Percentiles rank a stretch among this genome's conserved stretches.
Evolutionary conservation across 53 echinoderm and acorn worm genomes (phyloP).

Genomic region (Mesocentrotus franciscanus): DNA sequence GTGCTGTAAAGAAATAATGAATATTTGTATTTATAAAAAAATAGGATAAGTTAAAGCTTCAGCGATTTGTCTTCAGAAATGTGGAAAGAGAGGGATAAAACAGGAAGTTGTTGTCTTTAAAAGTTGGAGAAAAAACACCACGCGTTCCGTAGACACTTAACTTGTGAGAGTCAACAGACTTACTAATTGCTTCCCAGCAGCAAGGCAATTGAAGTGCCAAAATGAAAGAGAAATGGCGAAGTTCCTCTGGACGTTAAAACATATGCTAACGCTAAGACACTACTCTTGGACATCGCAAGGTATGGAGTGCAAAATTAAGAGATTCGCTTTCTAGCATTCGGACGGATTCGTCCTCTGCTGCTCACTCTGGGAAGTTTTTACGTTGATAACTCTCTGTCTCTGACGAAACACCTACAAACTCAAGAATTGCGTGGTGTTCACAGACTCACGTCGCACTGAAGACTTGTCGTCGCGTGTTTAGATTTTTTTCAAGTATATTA

Average conservation of each 20-base stretch:
- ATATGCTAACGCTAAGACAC: conserved; percentile 39
- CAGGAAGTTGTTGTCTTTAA: neutral
- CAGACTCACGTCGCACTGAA: conserved; percentile 39
- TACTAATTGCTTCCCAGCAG: neutral
- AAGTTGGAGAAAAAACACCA: conserved; percentile 25
- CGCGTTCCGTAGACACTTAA: conserved; percentile 42
- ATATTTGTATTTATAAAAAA: neutral
- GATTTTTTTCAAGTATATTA: neutral
- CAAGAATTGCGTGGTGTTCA: conserved; percentile 42
- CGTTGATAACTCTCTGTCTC: conserved; percentile 56
- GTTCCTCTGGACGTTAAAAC: conserved; percentile 11
- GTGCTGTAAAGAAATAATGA: neutral
- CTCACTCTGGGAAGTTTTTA: conserved; percentile 40
- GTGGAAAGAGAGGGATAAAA: neutral
- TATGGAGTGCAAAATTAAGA: conserved; percentile 34
- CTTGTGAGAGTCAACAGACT: conserved; percentile 61
- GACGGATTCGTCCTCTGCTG: neutral
- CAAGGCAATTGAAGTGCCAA: conserved; percentile 24
- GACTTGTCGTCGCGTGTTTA: neutral
- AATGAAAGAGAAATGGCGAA: conserved; percentile 23
- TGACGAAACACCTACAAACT: conserved; percentile 46
- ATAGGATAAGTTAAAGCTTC: neutral
- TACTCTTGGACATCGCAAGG: neutral
- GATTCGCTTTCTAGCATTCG: conserved; percentile 36
- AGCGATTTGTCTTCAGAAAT: neutral